Percentiles rank a stretch among this genome's conserved stretches.
Evolutionary conservation across 2,797 vertebrate genomes (phyloP).

Genomic region (Pagetopsis macropterus): DNA sequence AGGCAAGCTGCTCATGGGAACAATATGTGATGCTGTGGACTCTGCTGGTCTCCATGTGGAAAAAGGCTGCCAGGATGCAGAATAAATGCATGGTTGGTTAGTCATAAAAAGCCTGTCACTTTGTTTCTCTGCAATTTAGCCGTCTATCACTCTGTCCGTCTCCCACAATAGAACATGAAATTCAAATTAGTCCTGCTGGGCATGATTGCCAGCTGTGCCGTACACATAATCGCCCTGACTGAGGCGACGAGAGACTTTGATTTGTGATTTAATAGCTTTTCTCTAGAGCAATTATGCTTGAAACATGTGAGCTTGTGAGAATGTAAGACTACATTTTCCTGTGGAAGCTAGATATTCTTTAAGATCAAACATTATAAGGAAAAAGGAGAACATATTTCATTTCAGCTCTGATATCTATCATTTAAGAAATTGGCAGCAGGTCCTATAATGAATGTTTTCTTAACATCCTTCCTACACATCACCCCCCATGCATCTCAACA

Average conservation of each 20-base stretch:
- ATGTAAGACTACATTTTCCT: neutral
- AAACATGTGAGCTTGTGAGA: neutral
- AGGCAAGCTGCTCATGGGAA: constrained; percentile 63
- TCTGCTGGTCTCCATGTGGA: constrained; percentile 30
- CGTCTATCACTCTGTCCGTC: constrained; percentile 14
- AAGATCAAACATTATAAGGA: neutral
- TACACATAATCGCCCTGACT: constrained; percentile 26
- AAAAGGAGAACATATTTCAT: neutral
- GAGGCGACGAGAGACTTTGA: constrained; percentile 31
- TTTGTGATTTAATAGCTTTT: constrained; percentile 26
- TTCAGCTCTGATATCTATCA: neutral
- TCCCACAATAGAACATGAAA: constrained; percentile 58
- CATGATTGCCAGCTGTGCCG: constrained; percentile 55
- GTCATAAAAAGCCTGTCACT: constrained; percentile 12
- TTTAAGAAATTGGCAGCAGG: constrained; percentile 26
- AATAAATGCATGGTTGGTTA: constrained; percentile 31
- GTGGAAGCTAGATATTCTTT: neutral
- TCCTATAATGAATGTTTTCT: constrained; percentile 40
- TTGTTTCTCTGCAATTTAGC: constrained; percentile 40
- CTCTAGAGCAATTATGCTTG: neutral
- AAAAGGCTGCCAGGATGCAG: constrained; percentile 28
- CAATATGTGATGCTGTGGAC: constrained; percentile 56
- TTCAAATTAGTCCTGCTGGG: constrained; percentile 61
- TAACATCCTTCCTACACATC: constrained; percentile 46
- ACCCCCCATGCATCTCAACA: constrained; percentile 22